A percentile compares a stretch with the other conserved stretches of the same genome.
These are phyloP conservation scores for Mactromeris polynyma DNA, from an alignment of 2,888 invertebrate species.

Conservation along the genomic window DNA sequence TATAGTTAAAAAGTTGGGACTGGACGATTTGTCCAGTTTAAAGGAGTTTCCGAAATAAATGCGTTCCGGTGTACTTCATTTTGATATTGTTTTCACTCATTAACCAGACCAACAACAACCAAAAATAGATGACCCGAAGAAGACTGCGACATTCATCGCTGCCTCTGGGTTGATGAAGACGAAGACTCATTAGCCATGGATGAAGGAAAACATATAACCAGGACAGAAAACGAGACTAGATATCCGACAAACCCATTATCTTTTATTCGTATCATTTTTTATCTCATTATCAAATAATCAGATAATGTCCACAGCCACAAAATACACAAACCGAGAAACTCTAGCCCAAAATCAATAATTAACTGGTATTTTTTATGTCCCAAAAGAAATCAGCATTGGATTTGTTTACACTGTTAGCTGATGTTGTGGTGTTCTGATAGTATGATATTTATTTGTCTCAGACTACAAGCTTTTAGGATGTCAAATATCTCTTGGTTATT, in stretches of 20 bases:
- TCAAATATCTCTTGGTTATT: not conserved
- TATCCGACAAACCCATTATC: not conserved
- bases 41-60: no score
- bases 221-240: not conserved
- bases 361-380: not conserved
- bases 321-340: not conserved
- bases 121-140: no score
- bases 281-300: not conserved
- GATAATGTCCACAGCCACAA: not conserved
- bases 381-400: not conserved
- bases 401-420: not conserved
- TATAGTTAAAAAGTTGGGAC: no score
- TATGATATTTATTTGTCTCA: not conserved
- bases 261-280: constrained; percentile 5
- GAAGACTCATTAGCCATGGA: no score
- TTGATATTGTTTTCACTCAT: no score
- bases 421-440: not conserved
- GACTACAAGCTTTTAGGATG: not conserved
- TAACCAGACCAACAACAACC: no score
- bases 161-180: no score
- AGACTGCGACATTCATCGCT: no score
- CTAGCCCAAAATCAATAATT: not conserved
- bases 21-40: no score
- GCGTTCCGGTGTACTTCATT: no score
- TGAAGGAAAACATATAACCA: not conserved